Conservation (phyloP, 2,797 vertebrate species). For the Delichon dasypus region DNA sequence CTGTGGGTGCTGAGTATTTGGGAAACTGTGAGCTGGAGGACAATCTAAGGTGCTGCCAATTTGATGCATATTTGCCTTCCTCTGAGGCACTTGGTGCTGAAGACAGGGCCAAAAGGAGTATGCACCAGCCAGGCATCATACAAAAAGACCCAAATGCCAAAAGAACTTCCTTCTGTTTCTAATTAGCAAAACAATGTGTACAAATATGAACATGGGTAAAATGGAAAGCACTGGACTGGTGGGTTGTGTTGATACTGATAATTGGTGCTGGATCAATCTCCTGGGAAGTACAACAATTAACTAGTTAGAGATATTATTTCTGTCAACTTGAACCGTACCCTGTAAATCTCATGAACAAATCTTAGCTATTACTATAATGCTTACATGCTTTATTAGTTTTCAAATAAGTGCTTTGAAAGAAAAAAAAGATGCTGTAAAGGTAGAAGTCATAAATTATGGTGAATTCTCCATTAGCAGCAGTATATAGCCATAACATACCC, state of each 20-base stretch:
- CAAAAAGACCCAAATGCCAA: background rate
- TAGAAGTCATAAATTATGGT: constrained; percentile 14
- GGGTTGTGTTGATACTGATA: background rate
- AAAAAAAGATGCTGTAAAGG: background rate
- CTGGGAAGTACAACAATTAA: background rate
- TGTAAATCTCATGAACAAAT: background rate
- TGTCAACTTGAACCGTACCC: background rate
- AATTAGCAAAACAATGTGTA: background rate
- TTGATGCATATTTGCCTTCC: background rate
- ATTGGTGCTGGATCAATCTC: background rate
- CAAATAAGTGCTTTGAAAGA: background rate
- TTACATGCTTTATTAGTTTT: constrained; percentile 32
- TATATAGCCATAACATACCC: background rate
- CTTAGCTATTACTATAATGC: background rate
- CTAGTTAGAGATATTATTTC: background rate
- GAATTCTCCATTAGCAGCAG: background rate
- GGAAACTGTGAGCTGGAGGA: background rate
- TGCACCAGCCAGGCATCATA: background rate
- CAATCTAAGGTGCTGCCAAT: background rate
- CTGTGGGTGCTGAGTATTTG: background rate
- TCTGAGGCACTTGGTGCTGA: background rate
- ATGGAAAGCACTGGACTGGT: background rate
- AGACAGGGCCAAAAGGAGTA: background rate
- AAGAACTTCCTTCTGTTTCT: background rate
- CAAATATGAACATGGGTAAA: background rate